Percentiles rank a stretch among this genome's conserved stretches.
Evolutionary conservation across 2,888 invertebrate genomes (phyloP).

Genomic region (Andrena camellia): DNA sequence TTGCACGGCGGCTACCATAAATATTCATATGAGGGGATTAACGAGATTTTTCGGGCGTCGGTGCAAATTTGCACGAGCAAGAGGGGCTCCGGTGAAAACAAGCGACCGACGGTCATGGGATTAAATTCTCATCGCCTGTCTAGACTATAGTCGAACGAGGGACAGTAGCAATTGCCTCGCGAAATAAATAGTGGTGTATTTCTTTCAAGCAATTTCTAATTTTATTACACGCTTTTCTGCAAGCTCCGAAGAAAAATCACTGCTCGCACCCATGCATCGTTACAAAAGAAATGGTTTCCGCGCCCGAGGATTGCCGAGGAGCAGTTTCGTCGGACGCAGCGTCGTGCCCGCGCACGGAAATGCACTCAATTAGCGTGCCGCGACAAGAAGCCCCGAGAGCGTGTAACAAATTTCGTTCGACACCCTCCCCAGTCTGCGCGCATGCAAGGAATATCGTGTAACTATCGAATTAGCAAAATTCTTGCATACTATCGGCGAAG

Average conservation of each 20-base stretch:
- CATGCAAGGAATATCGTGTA: slow-evolving; percentile 40
- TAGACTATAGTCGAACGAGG: no score
- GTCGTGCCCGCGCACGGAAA: not conserved
- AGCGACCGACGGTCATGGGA: not conserved
- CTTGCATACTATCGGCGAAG: slow-evolving; percentile 45
- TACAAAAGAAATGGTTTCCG: not conserved
- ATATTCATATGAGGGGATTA: slow-evolving; percentile 59
- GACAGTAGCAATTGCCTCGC: no score
- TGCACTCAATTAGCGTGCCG: slow-evolving; percentile 6
- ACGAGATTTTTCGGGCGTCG: slow-evolving; percentile 20
- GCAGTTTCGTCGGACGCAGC: not conserved
- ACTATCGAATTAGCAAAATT: slow-evolving; percentile 59
- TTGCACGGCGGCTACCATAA: slow-evolving; percentile 43
- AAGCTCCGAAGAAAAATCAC: no score
- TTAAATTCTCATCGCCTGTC: not conserved
- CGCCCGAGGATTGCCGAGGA: not conserved
- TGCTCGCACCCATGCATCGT: no score
- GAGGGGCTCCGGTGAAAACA: not conserved
- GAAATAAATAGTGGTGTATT: no score
- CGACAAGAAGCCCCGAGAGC: not conserved
- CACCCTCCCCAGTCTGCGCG: not conserved
- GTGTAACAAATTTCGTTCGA: slow-evolving; percentile 6
- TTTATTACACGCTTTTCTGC: no score
- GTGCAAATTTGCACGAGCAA: slow-evolving; percentile 36
- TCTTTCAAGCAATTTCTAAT: no score